phyloP scores from a whole-genome alignment of 2,797 vertebrate species.

The Spheniscus humboldti region DNA sequence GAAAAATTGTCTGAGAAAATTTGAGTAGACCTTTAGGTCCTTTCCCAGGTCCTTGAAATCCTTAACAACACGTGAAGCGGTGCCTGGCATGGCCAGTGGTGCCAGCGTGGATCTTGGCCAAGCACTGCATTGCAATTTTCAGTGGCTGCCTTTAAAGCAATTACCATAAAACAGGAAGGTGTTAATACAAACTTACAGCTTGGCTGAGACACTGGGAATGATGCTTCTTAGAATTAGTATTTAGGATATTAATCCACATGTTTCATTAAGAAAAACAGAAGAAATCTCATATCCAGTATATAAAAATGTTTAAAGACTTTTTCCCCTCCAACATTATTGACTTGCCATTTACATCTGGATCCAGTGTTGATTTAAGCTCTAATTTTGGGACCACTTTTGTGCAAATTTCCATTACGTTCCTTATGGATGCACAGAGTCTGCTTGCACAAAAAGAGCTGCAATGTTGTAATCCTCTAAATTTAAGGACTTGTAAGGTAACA shows the following conservation, averaged over 20 bases:
- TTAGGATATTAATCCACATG: neutral
- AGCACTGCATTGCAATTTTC: neutral
- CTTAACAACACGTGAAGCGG: accelerated
- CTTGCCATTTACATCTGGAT: neutral
- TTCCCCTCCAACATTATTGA: neutral
- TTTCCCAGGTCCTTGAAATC: neutral
- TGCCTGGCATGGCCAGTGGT: neutral
- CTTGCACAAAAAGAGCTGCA: neutral
- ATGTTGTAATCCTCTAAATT: neutral
- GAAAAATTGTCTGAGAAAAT: neutral
- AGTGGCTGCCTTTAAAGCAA: neutral
- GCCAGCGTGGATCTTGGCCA: neutral
- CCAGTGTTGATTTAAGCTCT: neutral
- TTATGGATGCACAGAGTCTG: neutral
- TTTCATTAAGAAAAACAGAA: neutral
- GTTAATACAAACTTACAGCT: neutral
- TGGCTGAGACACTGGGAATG: neutral
- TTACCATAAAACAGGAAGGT: neutral
- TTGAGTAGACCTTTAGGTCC: neutral
- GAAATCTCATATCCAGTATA: neutral
- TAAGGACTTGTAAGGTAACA: neutral
- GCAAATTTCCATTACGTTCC: neutral
- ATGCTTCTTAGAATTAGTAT: neutral
- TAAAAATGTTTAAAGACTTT: neutral
- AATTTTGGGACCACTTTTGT: neutral